phyloP scores from a whole-genome alignment of 2,113 vertebrate genomes.

The Panurus biarmicus region DNA sequence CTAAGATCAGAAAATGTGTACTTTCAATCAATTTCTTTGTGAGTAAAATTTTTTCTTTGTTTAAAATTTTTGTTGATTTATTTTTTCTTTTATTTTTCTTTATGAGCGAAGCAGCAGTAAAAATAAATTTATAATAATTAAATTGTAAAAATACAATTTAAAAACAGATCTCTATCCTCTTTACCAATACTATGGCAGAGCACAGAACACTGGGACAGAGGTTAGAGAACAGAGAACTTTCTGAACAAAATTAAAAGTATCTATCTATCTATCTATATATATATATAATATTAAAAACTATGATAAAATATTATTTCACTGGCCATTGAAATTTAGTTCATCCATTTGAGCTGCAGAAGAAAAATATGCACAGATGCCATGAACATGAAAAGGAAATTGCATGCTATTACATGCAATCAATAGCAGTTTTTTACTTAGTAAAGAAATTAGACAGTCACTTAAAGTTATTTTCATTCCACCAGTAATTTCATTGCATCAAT shows the following conservation, averaged over 20 bases:
- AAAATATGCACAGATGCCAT: not conserved
- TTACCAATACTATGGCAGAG: not conserved
- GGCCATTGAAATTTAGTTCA: not conserved
- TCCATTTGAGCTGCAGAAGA: not conserved
- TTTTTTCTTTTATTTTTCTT: not conserved
- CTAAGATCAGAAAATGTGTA: not conserved
- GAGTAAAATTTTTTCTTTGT: not conserved
- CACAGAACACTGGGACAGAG: not conserved
- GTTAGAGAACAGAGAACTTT: not conserved
- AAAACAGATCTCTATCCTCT: not conserved
- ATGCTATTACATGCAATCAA: not conserved
- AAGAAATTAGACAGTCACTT: not conserved
- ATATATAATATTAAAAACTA: no score
- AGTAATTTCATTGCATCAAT: not conserved
- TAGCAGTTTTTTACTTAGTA: not conserved
- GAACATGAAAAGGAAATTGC: not conserved
- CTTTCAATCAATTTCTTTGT: not conserved
- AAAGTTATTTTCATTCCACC: not conserved
- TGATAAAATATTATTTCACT: not conserved
- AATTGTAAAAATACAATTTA: not conserved
- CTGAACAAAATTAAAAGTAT: not conserved
- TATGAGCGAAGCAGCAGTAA: not conserved
- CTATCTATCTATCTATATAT: no score
- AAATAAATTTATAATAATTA: no score
- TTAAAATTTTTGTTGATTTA: not conserved